Conservation (phyloP, 2,888 invertebrate genomes). For the Pyrocoelia pectoralis region DNA sequence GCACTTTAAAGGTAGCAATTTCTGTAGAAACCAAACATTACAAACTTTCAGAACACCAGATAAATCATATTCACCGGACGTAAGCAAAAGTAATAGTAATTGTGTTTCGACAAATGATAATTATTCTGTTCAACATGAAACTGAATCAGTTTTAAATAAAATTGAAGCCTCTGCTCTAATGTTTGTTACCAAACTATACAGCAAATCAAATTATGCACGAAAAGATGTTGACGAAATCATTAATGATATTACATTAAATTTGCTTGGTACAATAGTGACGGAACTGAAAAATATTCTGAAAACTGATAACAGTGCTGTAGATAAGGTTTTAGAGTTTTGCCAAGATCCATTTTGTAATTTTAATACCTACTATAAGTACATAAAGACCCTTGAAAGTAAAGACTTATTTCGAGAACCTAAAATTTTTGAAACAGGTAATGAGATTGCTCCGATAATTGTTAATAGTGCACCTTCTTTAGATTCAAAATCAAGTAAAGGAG, state of each 20-base stretch:
- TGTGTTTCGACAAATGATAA: too few relatives aligned
- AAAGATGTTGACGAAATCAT: neutral
- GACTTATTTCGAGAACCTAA: neutral
- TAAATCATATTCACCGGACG: too few relatives aligned
- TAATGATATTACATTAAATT: neutral
- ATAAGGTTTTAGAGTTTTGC: neutral
- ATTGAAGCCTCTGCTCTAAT: neutral
- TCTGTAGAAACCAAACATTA: neutral
- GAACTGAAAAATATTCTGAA: neutral
- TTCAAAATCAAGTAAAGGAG: neutral
- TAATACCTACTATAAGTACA: neutral
- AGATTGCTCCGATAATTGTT: neutral
- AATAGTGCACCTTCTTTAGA: neutral
- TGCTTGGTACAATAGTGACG: neutral
- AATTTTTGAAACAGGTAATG: neutral
- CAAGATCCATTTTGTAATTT: neutral
- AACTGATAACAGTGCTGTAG: neutral
- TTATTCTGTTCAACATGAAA: neutral
- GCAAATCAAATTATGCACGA: neutral
- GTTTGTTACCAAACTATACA: neutral
- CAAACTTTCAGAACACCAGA: too few relatives aligned
- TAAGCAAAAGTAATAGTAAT: neutral
- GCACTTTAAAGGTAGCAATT: neutral
- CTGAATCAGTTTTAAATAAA: neutral
- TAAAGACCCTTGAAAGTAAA: neutral